Evolutionary conservation across 2,797 vertebrate species (phyloP).

Genomic region (Eulemur coronatus): DNA sequence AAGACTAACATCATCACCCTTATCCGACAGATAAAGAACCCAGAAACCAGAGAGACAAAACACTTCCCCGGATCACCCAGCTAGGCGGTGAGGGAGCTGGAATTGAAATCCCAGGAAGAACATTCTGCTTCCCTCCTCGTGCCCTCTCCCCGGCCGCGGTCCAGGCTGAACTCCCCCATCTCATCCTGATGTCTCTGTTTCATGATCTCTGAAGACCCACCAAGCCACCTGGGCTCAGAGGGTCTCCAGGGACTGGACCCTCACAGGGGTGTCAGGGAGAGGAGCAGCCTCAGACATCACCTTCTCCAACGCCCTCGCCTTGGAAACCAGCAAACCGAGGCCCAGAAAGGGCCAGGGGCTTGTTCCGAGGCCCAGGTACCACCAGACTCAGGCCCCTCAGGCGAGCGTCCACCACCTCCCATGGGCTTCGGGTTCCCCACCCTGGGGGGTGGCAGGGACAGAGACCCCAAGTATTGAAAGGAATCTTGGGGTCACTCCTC

Average conservation of each 20-base stretch:
- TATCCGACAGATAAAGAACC: not conserved
- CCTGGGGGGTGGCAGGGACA: accelerated
- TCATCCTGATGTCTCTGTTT: not conserved
- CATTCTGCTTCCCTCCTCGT: accelerated
- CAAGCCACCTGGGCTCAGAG: not conserved
- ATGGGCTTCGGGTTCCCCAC: not conserved
- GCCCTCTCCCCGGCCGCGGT: not conserved
- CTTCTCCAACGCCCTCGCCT: not conserved
- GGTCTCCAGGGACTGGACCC: not conserved
- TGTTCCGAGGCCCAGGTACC: not conserved
- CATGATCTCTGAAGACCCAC: not conserved
- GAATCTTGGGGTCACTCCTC: accelerated
- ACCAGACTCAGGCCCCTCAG: not conserved
- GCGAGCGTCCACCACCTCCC: accelerated
- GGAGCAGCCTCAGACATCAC: not conserved
- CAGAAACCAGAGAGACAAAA: not conserved
- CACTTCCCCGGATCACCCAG: not conserved
- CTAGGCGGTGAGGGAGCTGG: not conserved
- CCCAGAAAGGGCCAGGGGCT: not conserved
- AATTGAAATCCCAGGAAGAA: not conserved
- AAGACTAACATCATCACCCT: no score
- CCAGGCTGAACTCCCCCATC: not conserved
- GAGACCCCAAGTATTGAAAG: not conserved
- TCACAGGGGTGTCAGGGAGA: not conserved
- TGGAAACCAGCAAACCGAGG: not conserved